phyloP scores from a whole-genome alignment of 2,888 invertebrate genomes.

The Eustalomyia histrio region DNA sequence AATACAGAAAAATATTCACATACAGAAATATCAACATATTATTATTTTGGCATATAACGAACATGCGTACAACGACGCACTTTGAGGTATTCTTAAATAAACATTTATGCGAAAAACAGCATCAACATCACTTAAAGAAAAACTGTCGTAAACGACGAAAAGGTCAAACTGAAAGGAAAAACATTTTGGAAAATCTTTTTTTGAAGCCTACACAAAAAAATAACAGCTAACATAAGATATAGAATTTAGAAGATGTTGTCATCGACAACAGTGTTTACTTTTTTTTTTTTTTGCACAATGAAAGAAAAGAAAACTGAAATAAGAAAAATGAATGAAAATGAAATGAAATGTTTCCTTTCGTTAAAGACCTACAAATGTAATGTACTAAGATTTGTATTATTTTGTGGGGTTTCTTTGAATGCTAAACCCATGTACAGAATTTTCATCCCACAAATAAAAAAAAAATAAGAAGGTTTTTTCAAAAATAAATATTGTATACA shows the following conservation, averaged over 20 bases:
- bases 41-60: conserved; percentile 41
- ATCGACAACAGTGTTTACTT: conserved; percentile 44
- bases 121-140: conserved; percentile 7
- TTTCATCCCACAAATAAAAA: conserved; percentile 1
- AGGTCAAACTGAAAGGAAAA: conserved; percentile 32
- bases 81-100: conserved; percentile 20
- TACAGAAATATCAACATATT: neutral
- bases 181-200: neutral
- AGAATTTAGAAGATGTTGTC: conserved; percentile 46
- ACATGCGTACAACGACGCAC: conserved; percentile 61
- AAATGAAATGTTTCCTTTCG: conserved; percentile 1
- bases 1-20: conserved; percentile 8
- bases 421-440: conserved; percentile 11
- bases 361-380: neutral
- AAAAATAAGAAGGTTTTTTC: neutral
- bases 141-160: conserved; percentile 34
- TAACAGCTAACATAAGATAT: neutral
- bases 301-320: neutral
- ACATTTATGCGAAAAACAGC: conserved; percentile 5
- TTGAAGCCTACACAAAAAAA: neutral
- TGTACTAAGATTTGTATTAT: neutral
- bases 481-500: neutral
- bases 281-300: conserved; percentile 5
- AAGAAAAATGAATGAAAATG: neutral
- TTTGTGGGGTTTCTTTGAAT: neutral